Evolutionary conservation across 2,797 vertebrate genomes (phyloP), one percentile per base, ranked within the genome.

Genomic region (Leptodactylus fallax): DNA sequence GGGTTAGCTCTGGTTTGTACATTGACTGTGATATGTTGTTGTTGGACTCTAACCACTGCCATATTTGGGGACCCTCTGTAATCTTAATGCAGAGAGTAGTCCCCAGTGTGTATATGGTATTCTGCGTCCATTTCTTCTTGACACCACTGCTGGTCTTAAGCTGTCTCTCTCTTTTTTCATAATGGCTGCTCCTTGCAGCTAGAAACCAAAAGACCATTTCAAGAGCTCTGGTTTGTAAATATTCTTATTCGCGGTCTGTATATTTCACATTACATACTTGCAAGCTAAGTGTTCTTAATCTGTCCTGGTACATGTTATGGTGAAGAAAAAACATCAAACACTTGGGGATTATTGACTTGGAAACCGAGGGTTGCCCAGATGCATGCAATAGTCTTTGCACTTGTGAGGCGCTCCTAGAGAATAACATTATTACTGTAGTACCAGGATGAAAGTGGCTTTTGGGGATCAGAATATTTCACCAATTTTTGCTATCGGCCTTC

Each of bases 21-120:
- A 65, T 47, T 71, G 77, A 80, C 78, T 76, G 61, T 81, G 23
- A 74, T 21, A 58, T 25, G 53, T 55, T 86, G 63, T 86, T 80
- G 53, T 79, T 74, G 85, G 85, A 81, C 85, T 58, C 51, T 76
- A 78, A 85, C 83, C 83, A 85, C 83, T 85, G 58, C 36, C 23
- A 55, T n/a, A 69, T 55, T 13, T 71, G 23, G 65, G 49, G 55
- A n/a, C 51, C 49, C 14, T 72, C 23, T 71, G 10, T 72, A 17
- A 72, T 16, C 9, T 83, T 79, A n/a, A n/a, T n/a, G n/a, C n/a
- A n/a, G n/a, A n/a, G n/a, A n/a, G n/a, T n/a, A n/a, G n/a, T n/a
- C n/a, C n/a, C n/a, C n/a, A n/a, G n/a, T n/a, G n/a, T n/a, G 74
- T 36, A 65, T 51, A 60, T 74, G 82, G 21, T 12, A 12, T 53